Evolutionary conservation across 2,113 vertebrate species (phyloP), one percentile per base, ranked within the genome.

Genomic region (Hippoglossus stenolepis): DNA sequence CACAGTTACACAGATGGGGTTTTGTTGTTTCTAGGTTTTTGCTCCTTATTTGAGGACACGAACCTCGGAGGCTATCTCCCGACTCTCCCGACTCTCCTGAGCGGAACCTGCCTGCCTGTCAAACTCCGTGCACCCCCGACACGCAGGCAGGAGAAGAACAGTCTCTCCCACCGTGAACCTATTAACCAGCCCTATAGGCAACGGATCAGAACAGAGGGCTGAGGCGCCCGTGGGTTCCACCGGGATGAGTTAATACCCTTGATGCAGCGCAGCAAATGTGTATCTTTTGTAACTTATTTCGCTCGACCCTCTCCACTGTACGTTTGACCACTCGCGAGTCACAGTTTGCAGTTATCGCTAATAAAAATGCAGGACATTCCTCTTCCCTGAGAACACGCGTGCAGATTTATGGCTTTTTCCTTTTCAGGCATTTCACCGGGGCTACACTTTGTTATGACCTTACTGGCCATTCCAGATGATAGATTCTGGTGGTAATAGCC

Each of bases 401-500:
- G 59, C 28, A 54, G 78, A 91, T 73, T 73, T 85, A 90, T 89
- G 62, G 31, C 71, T 49, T 66, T 62, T 23, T 23, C 23, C 58
- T 80, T 88, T 91, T 73, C 70, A 68, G 58, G 67, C 72, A 70
- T 91, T 88, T 85, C 82, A 74, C 82, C 24, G 24, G 57, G 70
- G 83, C 35, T 69, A 70, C 81, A 84, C 84, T 91, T 74, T 65
- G 67, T 65, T 67, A 65, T 82, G 85, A 90, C 88, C 92, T 89
- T 77, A 82, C 60, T 73, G 87, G 83, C 83, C 89, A 85, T 91
- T 90, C 67, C 69, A 35, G 75, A 84, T 92, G 89, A 93, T 91
- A 87, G 88, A 93, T 91, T 82, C 84, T 14, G 75, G 77, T 65
- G 67, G 83, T 90, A 87, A 92, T 91, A 85, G 85, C 82, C 85